Base-by-base conservation (phyloP, 2,113 vertebrate genomes). In the Tetrax tetrax region DNA sequence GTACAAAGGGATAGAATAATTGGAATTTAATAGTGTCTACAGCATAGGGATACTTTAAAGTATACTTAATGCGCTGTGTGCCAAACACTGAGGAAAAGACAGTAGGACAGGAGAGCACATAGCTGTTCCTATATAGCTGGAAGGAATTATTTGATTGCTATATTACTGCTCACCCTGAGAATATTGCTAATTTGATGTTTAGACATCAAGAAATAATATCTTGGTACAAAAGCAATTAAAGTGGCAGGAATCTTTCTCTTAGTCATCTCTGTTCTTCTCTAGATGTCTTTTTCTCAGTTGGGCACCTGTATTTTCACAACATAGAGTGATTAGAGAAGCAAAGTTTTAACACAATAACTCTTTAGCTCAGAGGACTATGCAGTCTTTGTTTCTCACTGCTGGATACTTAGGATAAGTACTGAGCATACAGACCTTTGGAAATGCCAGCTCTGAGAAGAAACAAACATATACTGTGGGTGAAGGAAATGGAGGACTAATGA, bases 151-250 rank as follows among this genome's bases (percentile, higher is more conserved):
- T 91, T 82, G 65, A 91, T 78, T 77, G 41, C 45, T 33, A 1
- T 68, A 25, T 74, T 83, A 56, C 37, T 78, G 38, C 71, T 95
- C 61, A 53, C 74, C 61, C 69, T 64, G 69, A 93, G 56, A 84
- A 70, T 92, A 81, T 68, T 91, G 87, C 60, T 96, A 84, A 96
- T 94, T 94, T 75, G 61, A 57, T 84, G 66, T 93, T 95, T 94
- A 83, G 57, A 76, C 45, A 83, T 64, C 53, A 76, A 83, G 48
- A 81, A 35, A 48, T 64, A 94, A 69, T 78, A 72, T 72, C 61
- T 79, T 89, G 31, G 33, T 91, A 76, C 51, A 78, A 87, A 93
- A 85, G 50, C 81, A 87, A 84, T 82, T 87, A 72, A 86, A 65
- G 45, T 61, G 63, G 53, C 45, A 90, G 66, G 14, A 91, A 45